Evolutionary conservation across 2,888 invertebrate genomes (phyloP), one percentile per base, ranked within the genome.

Genomic region (Chaetogeoica ovagalla): DNA sequence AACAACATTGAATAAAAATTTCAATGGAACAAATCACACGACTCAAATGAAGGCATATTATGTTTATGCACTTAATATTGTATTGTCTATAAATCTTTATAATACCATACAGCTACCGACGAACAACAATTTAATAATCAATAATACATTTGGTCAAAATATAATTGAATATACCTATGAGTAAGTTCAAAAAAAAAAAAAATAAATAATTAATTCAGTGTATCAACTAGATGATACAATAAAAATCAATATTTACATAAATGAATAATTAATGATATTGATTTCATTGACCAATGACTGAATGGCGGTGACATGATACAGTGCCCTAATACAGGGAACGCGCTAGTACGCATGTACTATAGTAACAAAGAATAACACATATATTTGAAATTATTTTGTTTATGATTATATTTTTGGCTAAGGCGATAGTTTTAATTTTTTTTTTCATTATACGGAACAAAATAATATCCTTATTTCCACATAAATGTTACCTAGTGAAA

Each of bases 251-350:
- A 63, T 63, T 37, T 37, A 37, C n/a, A 63, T 63, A 37, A 2
- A 60, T 60, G 23, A 60, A 23, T 63, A 37, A 63, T 63, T 37
- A 63, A 63, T 63, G 37, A 63, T 30, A 30, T 63, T 30, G 15
- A 15, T 62, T 30, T 37, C 63, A 63, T 63, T 63, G 19, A 37
- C 19, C 63, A 63, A 37, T 63, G 13, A 48, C 48, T 15, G 48
- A 48, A 7, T 21, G 37, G 17, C 19, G 19, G 9, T 37, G 19
- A 37, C 37, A 63, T 62, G 62, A 37, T 19, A 63, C 17, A 11
- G 63, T 37, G 60, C 23, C 13, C 15, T 5, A 60, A 60, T 60
- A 55, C 19, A 19, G 48, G 48, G 8, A 48, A 48, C 1, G 30
- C 30, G 4, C 30, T 30, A 30, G 48, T 48, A 48, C 13, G 15